Percentiles rank a stretch among this genome's conserved stretches.
phyloP scores from a whole-genome alignment of 2,113 vertebrate genomes.

The Damaliscus lunatus region DNA sequence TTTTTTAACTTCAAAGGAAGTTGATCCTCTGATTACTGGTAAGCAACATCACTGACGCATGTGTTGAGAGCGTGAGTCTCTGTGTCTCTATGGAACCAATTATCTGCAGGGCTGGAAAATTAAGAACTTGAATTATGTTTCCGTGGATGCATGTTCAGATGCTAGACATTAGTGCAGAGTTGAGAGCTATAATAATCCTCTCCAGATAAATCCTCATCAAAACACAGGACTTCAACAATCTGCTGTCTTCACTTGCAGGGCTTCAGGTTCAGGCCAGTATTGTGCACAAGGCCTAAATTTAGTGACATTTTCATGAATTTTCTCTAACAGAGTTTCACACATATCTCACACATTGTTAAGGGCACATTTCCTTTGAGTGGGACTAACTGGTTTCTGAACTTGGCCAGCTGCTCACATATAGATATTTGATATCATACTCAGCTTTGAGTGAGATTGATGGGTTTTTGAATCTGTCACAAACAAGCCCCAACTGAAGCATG shows the following conservation, averaged over 20 bases:
- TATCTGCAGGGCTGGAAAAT: slow-evolving; percentile 40
- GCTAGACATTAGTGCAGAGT: neutral
- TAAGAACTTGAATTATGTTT: slow-evolving; percentile 27
- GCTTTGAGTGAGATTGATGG: neutral
- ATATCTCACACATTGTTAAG: neutral
- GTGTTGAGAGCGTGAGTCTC: neutral
- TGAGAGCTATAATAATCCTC: neutral
- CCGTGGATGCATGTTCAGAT: neutral
- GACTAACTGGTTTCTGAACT: neutral
- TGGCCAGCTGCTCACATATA: neutral
- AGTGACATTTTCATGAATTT: neutral
- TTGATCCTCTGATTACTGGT: neutral
- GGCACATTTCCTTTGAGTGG: neutral
- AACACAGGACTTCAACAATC: neutral
- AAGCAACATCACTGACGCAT: neutral
- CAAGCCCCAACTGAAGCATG: neutral
- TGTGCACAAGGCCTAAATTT: neutral
- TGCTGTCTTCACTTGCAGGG: neutral
- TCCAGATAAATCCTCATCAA: neutral
- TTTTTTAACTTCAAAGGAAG: slow-evolving; percentile 34
- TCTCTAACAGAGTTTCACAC: neutral
- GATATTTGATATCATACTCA: neutral
- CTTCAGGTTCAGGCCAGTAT: neutral
- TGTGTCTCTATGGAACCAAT: slow-evolving; percentile 55
- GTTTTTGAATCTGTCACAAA: neutral